Conservation (phyloP, 2,888 invertebrate genomes). For the Acleris emargana region DNA sequence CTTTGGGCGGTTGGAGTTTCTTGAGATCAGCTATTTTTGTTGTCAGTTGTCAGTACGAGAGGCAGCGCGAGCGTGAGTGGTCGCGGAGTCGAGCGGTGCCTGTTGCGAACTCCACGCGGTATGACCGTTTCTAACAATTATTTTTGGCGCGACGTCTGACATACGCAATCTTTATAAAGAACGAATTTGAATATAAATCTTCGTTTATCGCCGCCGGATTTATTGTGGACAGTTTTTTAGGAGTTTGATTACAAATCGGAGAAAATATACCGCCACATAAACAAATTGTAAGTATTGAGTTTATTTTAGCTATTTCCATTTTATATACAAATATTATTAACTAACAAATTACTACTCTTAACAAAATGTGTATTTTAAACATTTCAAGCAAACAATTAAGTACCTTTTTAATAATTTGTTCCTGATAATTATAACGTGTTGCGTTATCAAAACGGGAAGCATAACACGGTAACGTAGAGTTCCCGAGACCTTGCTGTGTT, state of each 20-base stretch:
- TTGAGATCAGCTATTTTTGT: slow-evolving; percentile 62
- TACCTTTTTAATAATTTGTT: background rate
- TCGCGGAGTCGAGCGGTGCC: slow-evolving; percentile 43
- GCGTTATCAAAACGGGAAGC: background rate
- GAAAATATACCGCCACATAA: slow-evolving; percentile 2
- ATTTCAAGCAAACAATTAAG: background rate
- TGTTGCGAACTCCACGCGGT: slow-evolving; percentile 19
- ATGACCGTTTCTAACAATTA: slow-evolving; percentile 7
- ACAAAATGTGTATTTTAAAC: too few species aligned
- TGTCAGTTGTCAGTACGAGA: slow-evolving; percentile 60
- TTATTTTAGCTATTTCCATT: background rate
- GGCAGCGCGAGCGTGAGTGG: slow-evolving; percentile 51
- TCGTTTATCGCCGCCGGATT: background rate
- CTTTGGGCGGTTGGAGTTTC: slow-evolving; percentile 52
- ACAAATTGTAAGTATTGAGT: slow-evolving; percentile 16
- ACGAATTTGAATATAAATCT: slow-evolving; percentile 12
- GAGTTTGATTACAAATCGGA: slow-evolving; percentile 4
- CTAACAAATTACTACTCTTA: too few species aligned
- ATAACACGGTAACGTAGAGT: background rate
- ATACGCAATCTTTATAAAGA: slow-evolving; percentile 54
- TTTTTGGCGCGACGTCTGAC: slow-evolving; percentile 61
- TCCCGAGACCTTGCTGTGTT: background rate
- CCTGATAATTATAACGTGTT: background rate
- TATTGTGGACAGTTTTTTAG: slow-evolving; percentile 7
- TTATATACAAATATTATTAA: too few species aligned